Evolutionary conservation across 2,888 invertebrate genomes (phyloP).

Genomic region (Druceiella hillmani): DNA sequence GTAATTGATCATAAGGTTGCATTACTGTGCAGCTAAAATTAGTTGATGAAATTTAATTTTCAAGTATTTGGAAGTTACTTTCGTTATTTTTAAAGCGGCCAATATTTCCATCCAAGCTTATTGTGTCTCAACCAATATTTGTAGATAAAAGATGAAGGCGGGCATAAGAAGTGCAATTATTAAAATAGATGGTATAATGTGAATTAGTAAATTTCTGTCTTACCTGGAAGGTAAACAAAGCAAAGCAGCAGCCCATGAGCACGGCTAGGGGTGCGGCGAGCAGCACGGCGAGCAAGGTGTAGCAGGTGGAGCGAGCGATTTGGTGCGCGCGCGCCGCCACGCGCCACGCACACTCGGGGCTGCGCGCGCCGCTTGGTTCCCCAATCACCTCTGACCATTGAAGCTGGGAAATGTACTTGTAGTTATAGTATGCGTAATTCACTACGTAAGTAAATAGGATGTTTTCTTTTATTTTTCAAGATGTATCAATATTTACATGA

Average conservation of each 20-base stretch:
- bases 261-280: slow-evolving; percentile 64
- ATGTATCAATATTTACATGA: too few species aligned
- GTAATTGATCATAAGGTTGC: too few species aligned
- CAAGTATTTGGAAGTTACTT: too few species aligned
- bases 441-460: neutral
- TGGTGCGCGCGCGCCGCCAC: slow-evolving; percentile 60
- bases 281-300: slow-evolving; percentile 61
- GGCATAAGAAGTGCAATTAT: too few species aligned
- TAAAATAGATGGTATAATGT: too few species aligned
- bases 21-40: too few species aligned
- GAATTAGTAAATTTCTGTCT: slow-evolving; percentile 15
- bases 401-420: slow-evolving; percentile 40
- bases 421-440: neutral
- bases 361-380: slow-evolving; percentile 63
- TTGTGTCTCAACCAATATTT: too few species aligned
- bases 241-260: slow-evolving; percentile 60
- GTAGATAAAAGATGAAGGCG: too few species aligned
- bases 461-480: neutral
- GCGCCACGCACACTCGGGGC: slow-evolving; percentile 68
- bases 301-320: slow-evolving; percentile 61
- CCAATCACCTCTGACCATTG: slow-evolving; percentile 68
- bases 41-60: too few species aligned
- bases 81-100: too few species aligned
- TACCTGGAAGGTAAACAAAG: slow-evolving; percentile 67
- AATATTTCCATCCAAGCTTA: too few species aligned